phyloP scores from a whole-genome alignment of 92 coral and sea anemone species.

The Meandrina meandrites region DNA sequence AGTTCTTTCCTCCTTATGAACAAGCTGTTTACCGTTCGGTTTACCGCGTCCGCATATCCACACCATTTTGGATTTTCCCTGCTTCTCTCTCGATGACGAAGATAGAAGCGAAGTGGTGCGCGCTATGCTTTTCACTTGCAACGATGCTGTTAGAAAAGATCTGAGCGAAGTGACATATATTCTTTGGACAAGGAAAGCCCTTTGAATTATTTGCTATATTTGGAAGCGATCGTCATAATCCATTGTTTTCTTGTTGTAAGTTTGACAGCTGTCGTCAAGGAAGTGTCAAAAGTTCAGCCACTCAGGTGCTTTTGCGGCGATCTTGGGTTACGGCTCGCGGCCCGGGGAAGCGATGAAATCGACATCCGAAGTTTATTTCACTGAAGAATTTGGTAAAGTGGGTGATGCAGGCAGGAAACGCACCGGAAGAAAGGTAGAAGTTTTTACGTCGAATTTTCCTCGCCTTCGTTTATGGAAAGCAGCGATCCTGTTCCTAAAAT shows the following conservation, averaged over 20 bases:
- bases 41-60: constrained; percentile 42
- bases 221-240: constrained; percentile 36
- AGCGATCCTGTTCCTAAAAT: neutral
- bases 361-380: neutral
- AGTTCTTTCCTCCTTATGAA: constrained; percentile 62
- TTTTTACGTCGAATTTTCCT: neutral
- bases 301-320: neutral
- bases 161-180: neutral
- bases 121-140: neutral
- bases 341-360: constrained; percentile 14
- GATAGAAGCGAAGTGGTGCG: neutral
- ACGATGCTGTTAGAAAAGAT: neutral
- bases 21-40: constrained; percentile 24
- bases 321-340: neutral
- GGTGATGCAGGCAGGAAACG: neutral
- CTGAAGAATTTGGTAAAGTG: neutral
- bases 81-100: neutral
- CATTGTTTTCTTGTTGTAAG: constrained; percentile 16
- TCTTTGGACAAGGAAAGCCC: constrained; percentile 23
- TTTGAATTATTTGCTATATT: constrained; percentile 18
- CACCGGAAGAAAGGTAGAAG: neutral
- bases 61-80: constrained; percentile 31
- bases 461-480: neutral
- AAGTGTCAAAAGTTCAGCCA: neutral
- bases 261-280: constrained; percentile 29